Conservation (phyloP, 2,113 vertebrate genomes). For the Lagopus leucura region DNA sequence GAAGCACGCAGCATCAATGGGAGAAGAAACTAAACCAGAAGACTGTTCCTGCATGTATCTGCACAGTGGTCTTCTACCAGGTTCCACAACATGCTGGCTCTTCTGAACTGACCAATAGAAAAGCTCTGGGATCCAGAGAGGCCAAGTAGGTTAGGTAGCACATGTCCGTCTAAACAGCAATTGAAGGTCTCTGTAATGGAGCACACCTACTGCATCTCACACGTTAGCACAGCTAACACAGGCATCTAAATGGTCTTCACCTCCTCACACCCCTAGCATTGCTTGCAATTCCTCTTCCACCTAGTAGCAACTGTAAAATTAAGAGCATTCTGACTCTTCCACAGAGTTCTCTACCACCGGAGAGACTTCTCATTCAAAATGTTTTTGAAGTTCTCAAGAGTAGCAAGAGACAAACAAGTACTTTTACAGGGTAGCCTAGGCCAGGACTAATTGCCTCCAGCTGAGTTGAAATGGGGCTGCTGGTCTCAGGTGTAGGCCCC, state of each 20-base stretch:
- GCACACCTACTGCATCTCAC: accelerated
- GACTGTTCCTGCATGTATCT: not conserved
- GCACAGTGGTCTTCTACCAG: not conserved
- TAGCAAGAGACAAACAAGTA: not conserved
- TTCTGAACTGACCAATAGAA: not conserved
- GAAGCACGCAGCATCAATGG: not conserved
- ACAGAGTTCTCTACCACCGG: not conserved
- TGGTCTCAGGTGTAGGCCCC: not conserved
- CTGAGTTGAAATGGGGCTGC: not conserved
- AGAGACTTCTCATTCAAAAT: not conserved
- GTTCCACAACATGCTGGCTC: not conserved
- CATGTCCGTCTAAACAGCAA: not conserved
- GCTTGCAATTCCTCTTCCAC: not conserved
- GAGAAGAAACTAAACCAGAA: not conserved
- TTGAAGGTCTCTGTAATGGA: not conserved
- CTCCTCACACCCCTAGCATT: not conserved
- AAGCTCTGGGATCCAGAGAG: accelerated
- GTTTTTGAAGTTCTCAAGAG: not conserved
- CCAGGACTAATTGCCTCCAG: not conserved
- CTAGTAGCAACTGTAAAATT: accelerated
- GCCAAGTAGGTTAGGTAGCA: not conserved
- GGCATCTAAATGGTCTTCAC: not conserved
- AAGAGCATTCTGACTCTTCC: not conserved
- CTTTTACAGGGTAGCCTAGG: accelerated
- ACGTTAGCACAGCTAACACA: not conserved